phyloP scores from a whole-genome alignment of 2,113 vertebrate genomes.

The Corynorhinus townsendii region DNA sequence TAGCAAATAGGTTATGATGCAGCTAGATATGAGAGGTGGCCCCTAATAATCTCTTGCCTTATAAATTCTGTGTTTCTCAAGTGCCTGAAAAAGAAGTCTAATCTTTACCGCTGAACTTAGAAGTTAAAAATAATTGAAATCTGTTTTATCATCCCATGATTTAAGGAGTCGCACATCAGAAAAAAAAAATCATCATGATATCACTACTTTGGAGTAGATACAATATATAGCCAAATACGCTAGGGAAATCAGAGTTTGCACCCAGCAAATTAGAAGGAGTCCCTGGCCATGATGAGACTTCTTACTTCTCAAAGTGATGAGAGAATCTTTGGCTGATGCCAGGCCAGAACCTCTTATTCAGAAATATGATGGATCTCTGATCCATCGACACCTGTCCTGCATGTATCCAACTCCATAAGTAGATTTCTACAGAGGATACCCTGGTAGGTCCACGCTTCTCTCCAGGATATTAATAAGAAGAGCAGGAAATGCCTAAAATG shows the following conservation, averaged over 20 bases:
- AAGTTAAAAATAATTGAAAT: neutral
- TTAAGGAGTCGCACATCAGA: neutral
- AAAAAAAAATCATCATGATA: neutral
- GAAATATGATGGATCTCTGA: neutral
- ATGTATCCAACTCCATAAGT: neutral
- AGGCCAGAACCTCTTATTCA: neutral
- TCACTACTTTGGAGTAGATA: neutral
- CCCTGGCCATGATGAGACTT: neutral
- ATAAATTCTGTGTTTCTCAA: neutral
- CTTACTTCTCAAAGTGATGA: neutral
- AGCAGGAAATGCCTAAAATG: neutral
- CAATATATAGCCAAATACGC: neutral
- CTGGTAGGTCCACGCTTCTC: neutral
- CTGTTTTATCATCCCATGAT: neutral
- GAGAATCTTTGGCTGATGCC: neutral
- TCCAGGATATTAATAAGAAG: neutral
- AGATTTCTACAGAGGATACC: neutral
- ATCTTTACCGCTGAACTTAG: neutral
- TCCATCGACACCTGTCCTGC: neutral
- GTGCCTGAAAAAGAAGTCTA: neutral
- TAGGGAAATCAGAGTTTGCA: neutral
- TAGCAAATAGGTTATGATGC: neutral
- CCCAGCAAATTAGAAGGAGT: neutral
- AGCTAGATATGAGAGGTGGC: neutral
- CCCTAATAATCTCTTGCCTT: neutral